Evolutionary conservation across 1,140 invertebrate species (phyloP).

Genomic region (Meloidogyne floridensis): DNA sequence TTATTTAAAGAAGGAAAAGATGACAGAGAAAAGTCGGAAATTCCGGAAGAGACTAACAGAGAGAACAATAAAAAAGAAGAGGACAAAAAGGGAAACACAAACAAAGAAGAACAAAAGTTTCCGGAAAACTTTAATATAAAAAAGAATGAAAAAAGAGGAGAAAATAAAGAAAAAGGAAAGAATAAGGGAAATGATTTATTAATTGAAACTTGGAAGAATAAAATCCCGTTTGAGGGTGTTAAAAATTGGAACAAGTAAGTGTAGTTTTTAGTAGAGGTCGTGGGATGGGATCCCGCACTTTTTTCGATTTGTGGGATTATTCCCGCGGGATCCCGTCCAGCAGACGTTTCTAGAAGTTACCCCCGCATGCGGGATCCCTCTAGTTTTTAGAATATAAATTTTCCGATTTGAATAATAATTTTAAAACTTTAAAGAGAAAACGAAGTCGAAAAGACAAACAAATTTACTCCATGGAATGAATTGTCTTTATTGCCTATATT

Average conservation of each 20-base stretch:
- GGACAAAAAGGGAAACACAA: not conserved
- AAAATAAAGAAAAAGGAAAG: slow-evolving; percentile 2
- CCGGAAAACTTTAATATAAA: not conserved
- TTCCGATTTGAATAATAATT: not conserved
- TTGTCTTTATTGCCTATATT: not conserved
- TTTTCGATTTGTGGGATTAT: too few relatives aligned
- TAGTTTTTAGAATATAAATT: too few relatives aligned
- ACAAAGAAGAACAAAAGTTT: slow-evolving; percentile 6
- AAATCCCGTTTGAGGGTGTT: not conserved
- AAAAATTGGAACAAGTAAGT: slow-evolving; percentile 9
- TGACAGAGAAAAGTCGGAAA: not conserved
- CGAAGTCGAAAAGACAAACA: not conserved
- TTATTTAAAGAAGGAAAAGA: not conserved
- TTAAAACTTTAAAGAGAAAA: too few relatives aligned
- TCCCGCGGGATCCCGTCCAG: too few relatives aligned
- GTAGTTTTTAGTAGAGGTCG: too few relatives aligned
- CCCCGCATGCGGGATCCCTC: too few relatives aligned
- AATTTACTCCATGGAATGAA: not conserved
- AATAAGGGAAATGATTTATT: too few relatives aligned
- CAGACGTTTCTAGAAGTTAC: too few relatives aligned
- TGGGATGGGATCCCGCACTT: too few relatives aligned
- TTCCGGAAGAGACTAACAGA: not conserved
- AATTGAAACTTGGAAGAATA: not conserved
- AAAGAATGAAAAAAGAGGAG: not conserved
- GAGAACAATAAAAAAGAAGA: not conserved